Percentiles rank a stretch among this genome's conserved stretches.
phyloP scores from a whole-genome alignment of 2,113 vertebrate genomes.

The Spilogale gracilis region DNA sequence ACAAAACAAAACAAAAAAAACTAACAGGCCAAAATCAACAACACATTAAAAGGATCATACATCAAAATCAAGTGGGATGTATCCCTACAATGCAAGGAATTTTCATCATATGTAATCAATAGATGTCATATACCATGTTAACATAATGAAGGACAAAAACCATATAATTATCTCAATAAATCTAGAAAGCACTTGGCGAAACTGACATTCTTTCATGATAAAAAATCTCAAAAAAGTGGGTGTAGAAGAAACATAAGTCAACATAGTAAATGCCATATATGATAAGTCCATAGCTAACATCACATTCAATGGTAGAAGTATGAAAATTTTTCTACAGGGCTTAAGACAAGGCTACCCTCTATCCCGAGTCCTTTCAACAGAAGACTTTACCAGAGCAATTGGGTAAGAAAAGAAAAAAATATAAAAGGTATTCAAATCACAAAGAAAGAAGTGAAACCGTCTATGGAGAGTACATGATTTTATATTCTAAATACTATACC shows the following conservation, averaged over 20 bases:
- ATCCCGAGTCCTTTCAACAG: not conserved
- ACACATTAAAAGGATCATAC: not conserved
- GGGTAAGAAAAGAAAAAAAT: not conserved
- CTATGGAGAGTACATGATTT: not conserved
- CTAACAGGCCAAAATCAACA: not conserved
- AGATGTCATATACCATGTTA: not conserved
- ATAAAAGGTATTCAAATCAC: not conserved
- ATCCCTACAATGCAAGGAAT: not conserved
- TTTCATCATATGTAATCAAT: not conserved
- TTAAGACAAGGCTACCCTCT: not conserved
- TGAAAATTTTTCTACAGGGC: not conserved
- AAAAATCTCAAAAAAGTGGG: not conserved
- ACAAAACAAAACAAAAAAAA: not conserved
- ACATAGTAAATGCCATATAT: not conserved
- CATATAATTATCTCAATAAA: not conserved
- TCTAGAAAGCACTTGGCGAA: not conserved
- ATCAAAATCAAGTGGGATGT: not conserved
- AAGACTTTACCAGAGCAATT: not conserved
- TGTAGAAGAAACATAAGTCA: not conserved
- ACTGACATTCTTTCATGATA: not conserved
- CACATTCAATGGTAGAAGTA: not conserved
- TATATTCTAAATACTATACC: not conserved
- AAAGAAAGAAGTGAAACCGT: not conserved
- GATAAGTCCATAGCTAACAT: not conserved
- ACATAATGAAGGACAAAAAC: not conserved